These are phyloP conservation scores for Drosophila histrio DNA, from an alignment of 2,888 invertebrate genomes.

Conservation along the genomic window DNA sequence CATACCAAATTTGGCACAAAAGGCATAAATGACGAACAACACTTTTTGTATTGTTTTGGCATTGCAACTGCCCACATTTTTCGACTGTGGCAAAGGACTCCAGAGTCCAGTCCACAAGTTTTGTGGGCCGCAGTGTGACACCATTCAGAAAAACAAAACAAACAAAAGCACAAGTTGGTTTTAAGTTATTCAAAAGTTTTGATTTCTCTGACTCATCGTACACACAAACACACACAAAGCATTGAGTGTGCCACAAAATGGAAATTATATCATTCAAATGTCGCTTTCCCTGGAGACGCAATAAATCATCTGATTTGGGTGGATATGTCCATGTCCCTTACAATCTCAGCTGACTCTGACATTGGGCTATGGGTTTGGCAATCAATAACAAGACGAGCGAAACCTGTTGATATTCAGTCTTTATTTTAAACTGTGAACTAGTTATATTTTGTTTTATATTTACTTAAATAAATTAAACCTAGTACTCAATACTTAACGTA, in stretches of 20 bases:
- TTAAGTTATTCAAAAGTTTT: slow-evolving; percentile 39
- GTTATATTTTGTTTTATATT: not conserved
- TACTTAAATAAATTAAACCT: too few relatives aligned
- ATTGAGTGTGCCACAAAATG: not conserved
- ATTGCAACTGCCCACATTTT: slow-evolving; percentile 8
- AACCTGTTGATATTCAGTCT: slow-evolving; percentile 36
- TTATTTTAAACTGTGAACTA: not conserved
- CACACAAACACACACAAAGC: slow-evolving; percentile 2
- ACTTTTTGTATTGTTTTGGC: slow-evolving; percentile 27
- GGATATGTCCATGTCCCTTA: slow-evolving; percentile 2
- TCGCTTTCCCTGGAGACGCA: slow-evolving; percentile 30
- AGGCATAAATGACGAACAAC: slow-evolving; percentile 38
- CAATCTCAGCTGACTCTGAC: slow-evolving; percentile 5
- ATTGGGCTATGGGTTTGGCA: not conserved
- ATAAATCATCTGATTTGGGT: slow-evolving; percentile 41
- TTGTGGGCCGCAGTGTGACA: slow-evolving; percentile 28
- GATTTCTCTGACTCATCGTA: slow-evolving; percentile 34
- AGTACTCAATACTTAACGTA: too few relatives aligned
- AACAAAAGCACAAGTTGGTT: slow-evolving; percentile 39
- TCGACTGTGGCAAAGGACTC: not conserved
- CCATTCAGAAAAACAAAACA: slow-evolving; percentile 31
- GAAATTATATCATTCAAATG: slow-evolving; percentile 44
- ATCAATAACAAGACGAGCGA: not conserved
- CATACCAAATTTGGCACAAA: not conserved
- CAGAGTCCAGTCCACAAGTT: slow-evolving; percentile 8